These are phyloP conservation scores for Trachops cirrhosus DNA, from an alignment of 2,797 vertebrate species.

Conservation along the genomic window DNA sequence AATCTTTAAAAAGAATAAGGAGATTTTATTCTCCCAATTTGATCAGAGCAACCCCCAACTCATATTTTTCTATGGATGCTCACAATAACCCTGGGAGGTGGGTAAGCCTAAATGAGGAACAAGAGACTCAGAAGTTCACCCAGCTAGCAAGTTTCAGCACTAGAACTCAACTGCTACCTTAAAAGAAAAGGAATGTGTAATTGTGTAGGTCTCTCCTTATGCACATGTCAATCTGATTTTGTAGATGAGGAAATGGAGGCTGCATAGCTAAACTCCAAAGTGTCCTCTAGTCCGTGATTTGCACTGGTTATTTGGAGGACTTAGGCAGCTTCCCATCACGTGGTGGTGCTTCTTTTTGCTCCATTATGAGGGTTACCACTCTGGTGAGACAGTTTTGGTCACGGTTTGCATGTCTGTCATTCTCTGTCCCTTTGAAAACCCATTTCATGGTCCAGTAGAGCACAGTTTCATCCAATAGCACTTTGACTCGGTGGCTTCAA, in stretches of 20 bases:
- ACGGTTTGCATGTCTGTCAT: background rate
- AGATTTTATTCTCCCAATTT: background rate
- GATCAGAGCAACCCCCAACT: background rate
- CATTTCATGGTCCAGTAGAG: slow-evolving; percentile 68
- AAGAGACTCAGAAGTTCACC: background rate
- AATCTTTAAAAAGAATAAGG: background rate
- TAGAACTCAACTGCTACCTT: background rate
- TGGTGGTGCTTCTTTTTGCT: background rate
- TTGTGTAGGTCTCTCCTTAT: background rate
- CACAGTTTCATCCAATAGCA: slow-evolving; percentile 57
- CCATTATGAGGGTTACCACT: background rate
- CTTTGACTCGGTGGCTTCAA: slow-evolving; percentile 66
- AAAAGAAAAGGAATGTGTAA: background rate
- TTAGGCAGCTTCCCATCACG: background rate
- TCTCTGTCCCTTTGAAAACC: slow-evolving; percentile 62
- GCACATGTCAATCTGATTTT: background rate
- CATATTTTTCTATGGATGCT: background rate
- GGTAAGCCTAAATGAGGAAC: background rate
- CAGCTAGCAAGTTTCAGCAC: background rate
- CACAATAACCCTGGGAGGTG: background rate
- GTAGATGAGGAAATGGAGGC: background rate
- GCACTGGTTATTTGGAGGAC: background rate
- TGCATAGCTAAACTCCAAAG: background rate
- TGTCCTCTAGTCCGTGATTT: background rate
- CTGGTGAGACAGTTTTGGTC: slow-evolving; percentile 39